phyloP scores from a whole-genome alignment of 2,888 invertebrate species.

The Apotomis capreana region DNA sequence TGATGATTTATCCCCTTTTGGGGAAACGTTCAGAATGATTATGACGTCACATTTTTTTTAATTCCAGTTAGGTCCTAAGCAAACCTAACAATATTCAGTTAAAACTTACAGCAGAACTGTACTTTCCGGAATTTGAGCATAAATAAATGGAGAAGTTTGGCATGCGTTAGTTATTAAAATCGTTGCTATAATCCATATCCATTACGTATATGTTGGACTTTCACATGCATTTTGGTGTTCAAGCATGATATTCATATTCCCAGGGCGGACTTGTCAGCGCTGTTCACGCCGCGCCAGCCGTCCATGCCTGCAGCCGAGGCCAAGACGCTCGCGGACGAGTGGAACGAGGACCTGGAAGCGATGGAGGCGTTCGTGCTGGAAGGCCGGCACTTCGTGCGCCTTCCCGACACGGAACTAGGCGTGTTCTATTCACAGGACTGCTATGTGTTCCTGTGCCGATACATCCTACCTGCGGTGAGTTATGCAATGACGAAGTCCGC shows the following conservation, averaged over 20 bases:
- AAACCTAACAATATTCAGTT: too few relatives aligned
- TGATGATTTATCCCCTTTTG: too few relatives aligned
- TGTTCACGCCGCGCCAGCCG: conserved; percentile 97
- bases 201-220: too few relatives aligned
- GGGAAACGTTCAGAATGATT: too few relatives aligned
- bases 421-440: conserved; percentile 97
- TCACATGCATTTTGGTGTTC: too few relatives aligned
- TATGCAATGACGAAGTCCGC: conserved; percentile 83
- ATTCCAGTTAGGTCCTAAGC: too few relatives aligned
- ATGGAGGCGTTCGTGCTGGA: conserved; percentile 99
- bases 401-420: conserved; percentile 97
- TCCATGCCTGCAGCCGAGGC: conserved; percentile 93
- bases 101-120: too few relatives aligned
- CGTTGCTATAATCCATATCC: too few relatives aligned
- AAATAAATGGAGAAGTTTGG: too few relatives aligned
- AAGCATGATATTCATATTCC: not conserved
- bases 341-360: conserved; percentile 99
- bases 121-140: too few relatives aligned
- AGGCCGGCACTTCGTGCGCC: conserved; percentile 97
- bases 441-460: conserved; percentile 98
- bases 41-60: too few relatives aligned
- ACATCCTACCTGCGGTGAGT: conserved; percentile 91
- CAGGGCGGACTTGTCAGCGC: conserved; percentile 95
- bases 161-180: too few relatives aligned
- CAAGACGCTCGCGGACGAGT: conserved; percentile 94